Conservation (phyloP, 2,888 invertebrate genomes). For the Mythimna loreyi region DNA sequence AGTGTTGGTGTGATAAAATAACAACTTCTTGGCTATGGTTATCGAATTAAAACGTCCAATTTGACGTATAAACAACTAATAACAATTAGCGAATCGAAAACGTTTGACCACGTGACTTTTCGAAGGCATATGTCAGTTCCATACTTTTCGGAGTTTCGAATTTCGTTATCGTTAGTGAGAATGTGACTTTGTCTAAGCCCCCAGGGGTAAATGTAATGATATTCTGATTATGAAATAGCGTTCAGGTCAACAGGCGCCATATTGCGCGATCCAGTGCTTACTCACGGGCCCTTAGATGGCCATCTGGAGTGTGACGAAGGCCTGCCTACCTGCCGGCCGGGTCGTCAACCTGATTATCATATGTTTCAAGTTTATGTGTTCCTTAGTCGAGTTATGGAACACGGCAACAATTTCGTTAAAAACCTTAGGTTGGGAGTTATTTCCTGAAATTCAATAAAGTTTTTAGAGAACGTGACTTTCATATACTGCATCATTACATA, state of each 20-base stretch:
- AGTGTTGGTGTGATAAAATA: too few species aligned
- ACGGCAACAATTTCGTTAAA: neutral
- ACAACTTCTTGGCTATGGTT: too few species aligned
- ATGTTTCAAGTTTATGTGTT: neutral
- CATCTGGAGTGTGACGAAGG: constrained; percentile 43
- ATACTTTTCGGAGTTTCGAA: too few species aligned
- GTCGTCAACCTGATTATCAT: constrained; percentile 32
- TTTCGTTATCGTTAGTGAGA: too few species aligned
- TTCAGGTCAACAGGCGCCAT: constrained; percentile 11
- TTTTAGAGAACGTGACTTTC: neutral
- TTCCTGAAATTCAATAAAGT: neutral
- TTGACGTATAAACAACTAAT: too few species aligned
- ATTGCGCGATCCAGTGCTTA: constrained; percentile 19
- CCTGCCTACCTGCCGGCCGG: constrained; percentile 11
- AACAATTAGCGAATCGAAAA: too few species aligned
- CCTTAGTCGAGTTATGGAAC: neutral
- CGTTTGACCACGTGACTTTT: too few species aligned
- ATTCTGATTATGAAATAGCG: constrained; percentile 19
- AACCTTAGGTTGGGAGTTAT: neutral
- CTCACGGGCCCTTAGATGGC: constrained; percentile 20
- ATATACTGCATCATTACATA: too few species aligned
- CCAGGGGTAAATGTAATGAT: too few species aligned
- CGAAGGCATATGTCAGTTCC: too few species aligned
- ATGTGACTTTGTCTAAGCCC: too few species aligned
- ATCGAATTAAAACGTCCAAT: too few species aligned